These are phyloP conservation scores for Nylanderia fulva DNA, from an alignment of 1,140 invertebrate species.

Conservation along the genomic window DNA sequence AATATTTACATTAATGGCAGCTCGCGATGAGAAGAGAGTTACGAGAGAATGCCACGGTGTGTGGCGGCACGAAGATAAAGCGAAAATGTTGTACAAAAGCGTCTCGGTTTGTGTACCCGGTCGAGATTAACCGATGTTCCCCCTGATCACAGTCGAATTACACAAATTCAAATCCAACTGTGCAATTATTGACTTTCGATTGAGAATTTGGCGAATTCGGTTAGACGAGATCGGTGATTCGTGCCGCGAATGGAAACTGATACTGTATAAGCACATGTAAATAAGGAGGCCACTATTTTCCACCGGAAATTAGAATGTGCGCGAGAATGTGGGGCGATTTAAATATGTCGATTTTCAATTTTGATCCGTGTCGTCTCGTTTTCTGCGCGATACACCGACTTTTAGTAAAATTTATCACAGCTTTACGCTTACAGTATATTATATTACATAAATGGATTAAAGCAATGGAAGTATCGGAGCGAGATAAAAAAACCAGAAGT, in stretches of 20 bases:
- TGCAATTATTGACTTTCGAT: constrained; percentile 76
- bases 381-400: neutral
- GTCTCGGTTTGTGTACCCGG: constrained; percentile 42
- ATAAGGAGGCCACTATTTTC: constrained; percentile 54
- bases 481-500: neutral
- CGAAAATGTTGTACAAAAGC: constrained; percentile 72
- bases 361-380: neutral
- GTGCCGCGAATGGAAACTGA: constrained; percentile 63
- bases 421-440: neutral
- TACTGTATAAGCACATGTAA: constrained; percentile 63
- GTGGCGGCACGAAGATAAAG: constrained; percentile 66
- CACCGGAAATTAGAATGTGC: constrained; percentile 48
- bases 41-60: constrained; percentile 38
- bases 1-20: constrained; percentile 61
- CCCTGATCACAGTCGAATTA: constrained; percentile 71
- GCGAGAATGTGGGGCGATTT: too few relatives aligned
- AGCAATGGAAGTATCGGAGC: neutral
- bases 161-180: constrained; percentile 55
- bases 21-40: constrained; percentile 51
- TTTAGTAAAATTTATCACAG: neutral
- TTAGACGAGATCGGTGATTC: constrained; percentile 50
- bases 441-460: neutral
- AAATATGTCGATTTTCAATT: constrained; percentile 54
- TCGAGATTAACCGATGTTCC: constrained; percentile 58
- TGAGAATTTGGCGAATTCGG: constrained; percentile 72